phyloP scores from a whole-genome alignment of 2,888 invertebrate genomes.

The Zaprionus bogoriensis region DNA sequence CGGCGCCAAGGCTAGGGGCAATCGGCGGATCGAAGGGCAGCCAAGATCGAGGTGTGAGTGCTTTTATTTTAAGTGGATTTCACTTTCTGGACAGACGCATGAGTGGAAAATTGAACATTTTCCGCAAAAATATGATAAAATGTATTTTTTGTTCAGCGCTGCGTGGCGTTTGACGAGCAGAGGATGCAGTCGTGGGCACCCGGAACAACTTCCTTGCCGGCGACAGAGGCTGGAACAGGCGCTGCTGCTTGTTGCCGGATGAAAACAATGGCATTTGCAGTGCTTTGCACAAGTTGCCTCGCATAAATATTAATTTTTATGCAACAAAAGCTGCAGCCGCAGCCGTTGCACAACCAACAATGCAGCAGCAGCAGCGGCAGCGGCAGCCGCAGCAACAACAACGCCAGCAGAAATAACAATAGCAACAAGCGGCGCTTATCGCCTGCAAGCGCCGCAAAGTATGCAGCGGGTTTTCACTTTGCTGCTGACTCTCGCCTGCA shows the following conservation, averaged over 20 bases:
- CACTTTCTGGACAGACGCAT: not conserved
- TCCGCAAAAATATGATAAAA: conserved; percentile 38
- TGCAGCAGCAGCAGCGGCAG: not conserved
- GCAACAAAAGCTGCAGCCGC: conserved; percentile 63
- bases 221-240: not conserved
- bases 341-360: conserved; percentile 32
- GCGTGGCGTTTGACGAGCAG: conserved; percentile 47
- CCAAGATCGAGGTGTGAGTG: not conserved
- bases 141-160: conserved; percentile 35
- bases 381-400: conserved; percentile 26
- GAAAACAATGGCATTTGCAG: conserved; percentile 72
- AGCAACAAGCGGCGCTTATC: conserved; percentile 68
- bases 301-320: conserved; percentile 79
- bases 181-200: conserved; percentile 31
- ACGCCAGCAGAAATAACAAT: conserved; percentile 41
- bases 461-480: conserved; percentile 73
- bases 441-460: conserved; percentile 70
- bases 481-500: conserved; percentile 32
- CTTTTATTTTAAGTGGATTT: conserved; percentile 34
- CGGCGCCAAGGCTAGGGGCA: not conserved
- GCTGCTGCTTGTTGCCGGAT: conserved; percentile 4
- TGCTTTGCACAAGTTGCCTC: conserved; percentile 74
- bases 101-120: conserved; percentile 23
- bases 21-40: not conserved
- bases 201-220: conserved; percentile 61